These are phyloP conservation scores for Eutolmus rufibarbis DNA, from an alignment of 2,888 invertebrate genomes.

Conservation along the genomic window DNA sequence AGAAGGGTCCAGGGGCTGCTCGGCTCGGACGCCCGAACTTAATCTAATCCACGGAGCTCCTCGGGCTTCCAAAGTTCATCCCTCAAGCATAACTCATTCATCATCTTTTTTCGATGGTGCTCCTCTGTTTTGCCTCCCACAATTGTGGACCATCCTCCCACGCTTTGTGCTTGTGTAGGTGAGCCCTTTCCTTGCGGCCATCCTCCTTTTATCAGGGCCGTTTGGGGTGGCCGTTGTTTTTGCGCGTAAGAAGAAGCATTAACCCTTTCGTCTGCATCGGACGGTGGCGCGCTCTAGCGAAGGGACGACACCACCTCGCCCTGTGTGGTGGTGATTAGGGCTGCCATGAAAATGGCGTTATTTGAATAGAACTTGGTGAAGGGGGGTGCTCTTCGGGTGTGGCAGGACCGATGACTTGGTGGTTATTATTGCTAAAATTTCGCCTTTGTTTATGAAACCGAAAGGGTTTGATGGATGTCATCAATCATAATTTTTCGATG, in stretches of 20 bases:
- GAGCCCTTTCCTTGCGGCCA: conserved; percentile 1
- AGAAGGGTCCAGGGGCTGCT: neutral
- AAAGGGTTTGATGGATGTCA: conserved; percentile 39
- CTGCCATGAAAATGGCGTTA: conserved; percentile 9
- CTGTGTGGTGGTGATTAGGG: neutral
- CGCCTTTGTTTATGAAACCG: conserved; percentile 30
- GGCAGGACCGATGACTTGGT: neutral
- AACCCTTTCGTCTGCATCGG: conserved; percentile 32
- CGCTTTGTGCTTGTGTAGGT: neutral
- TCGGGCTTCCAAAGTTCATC: conserved; percentile 20
- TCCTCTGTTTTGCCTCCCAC: neutral
- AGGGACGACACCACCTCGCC: neutral
- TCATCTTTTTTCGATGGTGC: conserved; percentile 36
- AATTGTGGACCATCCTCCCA: neutral
- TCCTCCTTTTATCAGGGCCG: neutral
- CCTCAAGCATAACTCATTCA: conserved; percentile 37
- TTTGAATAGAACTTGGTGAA: conserved; percentile 13
- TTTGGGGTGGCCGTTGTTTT: neutral
- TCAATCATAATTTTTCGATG: conserved; percentile 34
- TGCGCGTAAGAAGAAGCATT: neutral
- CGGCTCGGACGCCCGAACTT: neutral
- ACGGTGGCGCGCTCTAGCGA: neutral
- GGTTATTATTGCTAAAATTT: conserved; percentile 13
- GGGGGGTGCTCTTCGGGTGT: neutral
- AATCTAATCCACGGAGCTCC: conserved; percentile 26